These are phyloP conservation scores for Sphaerophoria taeniata DNA, from an alignment of 2,888 invertebrate species.

Conservation along the genomic window DNA sequence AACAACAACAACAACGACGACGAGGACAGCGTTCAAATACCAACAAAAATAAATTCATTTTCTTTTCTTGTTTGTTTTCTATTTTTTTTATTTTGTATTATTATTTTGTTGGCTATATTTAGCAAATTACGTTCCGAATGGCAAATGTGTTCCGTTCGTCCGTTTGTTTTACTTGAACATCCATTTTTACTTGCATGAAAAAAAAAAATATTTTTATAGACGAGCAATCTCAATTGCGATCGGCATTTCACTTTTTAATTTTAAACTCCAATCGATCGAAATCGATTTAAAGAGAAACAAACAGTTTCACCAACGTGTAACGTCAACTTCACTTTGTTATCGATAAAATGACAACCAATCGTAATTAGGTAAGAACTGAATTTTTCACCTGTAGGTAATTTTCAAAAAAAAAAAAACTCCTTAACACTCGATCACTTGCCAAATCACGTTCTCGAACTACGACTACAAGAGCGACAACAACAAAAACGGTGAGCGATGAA, in stretches of 20 bases:
- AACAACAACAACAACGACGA: slow-evolving; percentile 19
- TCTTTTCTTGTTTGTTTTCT: slow-evolving; percentile 5
- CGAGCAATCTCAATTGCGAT: slow-evolving; percentile 9
- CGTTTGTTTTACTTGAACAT: slow-evolving; percentile 1
- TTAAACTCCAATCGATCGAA: slow-evolving; percentile 17
- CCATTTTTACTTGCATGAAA: slow-evolving; percentile 25
- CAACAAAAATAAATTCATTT: slow-evolving; percentile 40
- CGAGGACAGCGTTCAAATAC: slow-evolving; percentile 5
- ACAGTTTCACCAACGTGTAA: slow-evolving; percentile 31
- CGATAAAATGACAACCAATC: background rate
- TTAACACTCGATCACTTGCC: slow-evolving; percentile 32
- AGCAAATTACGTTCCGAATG: slow-evolving; percentile 74
- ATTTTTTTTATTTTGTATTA: background rate
- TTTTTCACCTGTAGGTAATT: slow-evolving; percentile 5
- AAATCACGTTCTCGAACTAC: slow-evolving; percentile 25
- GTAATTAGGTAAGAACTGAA: slow-evolving; percentile 39
- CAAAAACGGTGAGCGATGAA: slow-evolving; percentile 5
- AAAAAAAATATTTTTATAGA: slow-evolving; percentile 10
- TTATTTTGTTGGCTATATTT: slow-evolving; percentile 72
- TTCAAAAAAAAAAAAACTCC: background rate
- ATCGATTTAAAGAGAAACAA: background rate
- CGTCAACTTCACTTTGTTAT: slow-evolving; percentile 21
- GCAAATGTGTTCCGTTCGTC: slow-evolving; percentile 58
- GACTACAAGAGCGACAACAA: slow-evolving; percentile 1
- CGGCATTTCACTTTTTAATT: background rate